phyloP scores from a whole-genome alignment of 1,140 invertebrate species.

The Patella vulgata region DNA sequence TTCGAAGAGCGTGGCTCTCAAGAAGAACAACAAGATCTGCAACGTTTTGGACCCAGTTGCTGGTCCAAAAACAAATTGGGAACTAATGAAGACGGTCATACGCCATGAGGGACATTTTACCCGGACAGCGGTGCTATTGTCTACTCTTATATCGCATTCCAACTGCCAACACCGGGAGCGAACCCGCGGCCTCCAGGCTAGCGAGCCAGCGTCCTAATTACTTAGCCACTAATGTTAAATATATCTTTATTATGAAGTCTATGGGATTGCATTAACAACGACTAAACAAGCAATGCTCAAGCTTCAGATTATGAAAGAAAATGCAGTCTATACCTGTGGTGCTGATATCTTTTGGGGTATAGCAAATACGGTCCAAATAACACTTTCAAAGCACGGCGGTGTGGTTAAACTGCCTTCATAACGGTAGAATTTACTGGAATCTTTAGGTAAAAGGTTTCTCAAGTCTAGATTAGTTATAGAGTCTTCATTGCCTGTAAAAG shows the following conservation, averaged over 20 bases:
- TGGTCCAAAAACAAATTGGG: too few relatives aligned
- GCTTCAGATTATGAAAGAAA: neutral
- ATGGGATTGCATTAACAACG: neutral
- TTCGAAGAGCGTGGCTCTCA: too few relatives aligned
- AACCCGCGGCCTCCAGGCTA: too few relatives aligned
- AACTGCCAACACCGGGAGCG: too few relatives aligned
- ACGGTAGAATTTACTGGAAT: conserved; percentile 66
- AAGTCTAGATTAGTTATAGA: conserved; percentile 11
- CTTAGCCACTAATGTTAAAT: too few relatives aligned
- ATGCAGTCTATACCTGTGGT: conserved; percentile 73
- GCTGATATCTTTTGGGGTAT: conserved; percentile 79
- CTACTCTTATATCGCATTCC: too few relatives aligned
- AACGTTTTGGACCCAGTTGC: too few relatives aligned
- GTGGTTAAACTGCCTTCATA: conserved; percentile 81
- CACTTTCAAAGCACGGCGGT: conserved; percentile 76
- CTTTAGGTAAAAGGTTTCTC: conserved; percentile 20
- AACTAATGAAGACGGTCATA: too few relatives aligned
- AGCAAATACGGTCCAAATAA: conserved; percentile 78
- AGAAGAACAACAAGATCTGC: too few relatives aligned
- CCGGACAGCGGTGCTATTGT: too few relatives aligned
- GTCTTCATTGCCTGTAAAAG: conserved; percentile 7
- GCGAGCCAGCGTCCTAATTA: too few relatives aligned
- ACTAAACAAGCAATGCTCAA: neutral
- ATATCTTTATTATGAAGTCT: neutral
- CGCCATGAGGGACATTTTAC: too few relatives aligned